phyloP scores from a whole-genome alignment of 2,888 invertebrate species.

The Lycophotia porphyrea region DNA sequence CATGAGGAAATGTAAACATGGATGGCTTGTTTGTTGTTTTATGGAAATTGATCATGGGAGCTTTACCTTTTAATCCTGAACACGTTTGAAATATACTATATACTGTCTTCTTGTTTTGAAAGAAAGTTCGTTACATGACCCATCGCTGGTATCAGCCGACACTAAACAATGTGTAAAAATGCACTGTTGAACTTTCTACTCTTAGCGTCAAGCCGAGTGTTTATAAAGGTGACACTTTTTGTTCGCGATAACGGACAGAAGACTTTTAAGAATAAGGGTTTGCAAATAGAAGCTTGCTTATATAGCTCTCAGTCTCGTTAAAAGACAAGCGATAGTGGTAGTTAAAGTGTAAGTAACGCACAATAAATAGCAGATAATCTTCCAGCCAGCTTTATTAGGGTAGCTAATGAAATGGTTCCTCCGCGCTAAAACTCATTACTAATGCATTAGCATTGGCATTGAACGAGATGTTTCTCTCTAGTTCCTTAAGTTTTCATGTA shows the following conservation, averaged over 20 bases:
- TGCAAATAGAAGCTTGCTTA: neutral
- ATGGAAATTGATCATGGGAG: slow-evolving; percentile 33
- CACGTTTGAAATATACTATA: neutral
- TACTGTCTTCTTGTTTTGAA: neutral
- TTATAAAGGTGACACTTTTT: neutral
- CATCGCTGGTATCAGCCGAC: neutral
- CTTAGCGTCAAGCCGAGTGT: neutral
- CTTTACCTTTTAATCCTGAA: slow-evolving; percentile 25
- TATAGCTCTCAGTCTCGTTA: neutral
- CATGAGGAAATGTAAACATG: slow-evolving; percentile 29
- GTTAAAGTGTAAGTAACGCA: slow-evolving; percentile 34
- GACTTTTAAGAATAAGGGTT: neutral
- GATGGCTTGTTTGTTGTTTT: slow-evolving; percentile 41
- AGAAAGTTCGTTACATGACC: neutral
- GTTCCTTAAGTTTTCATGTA: slow-evolving; percentile 57
- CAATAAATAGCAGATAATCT: slow-evolving; percentile 54
- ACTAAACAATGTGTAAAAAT: neutral
- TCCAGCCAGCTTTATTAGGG: slow-evolving; percentile 44
- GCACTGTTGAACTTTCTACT: neutral
- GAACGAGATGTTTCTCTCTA: slow-evolving; percentile 52
- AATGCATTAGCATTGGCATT: slow-evolving; percentile 49
- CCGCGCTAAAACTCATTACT: slow-evolving; percentile 49
- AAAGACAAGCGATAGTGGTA: slow-evolving; percentile 12
- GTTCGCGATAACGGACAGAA: neutral
- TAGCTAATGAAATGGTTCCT: slow-evolving; percentile 56